Evolutionary conservation across 2,888 invertebrate species (phyloP).

Genomic region (Hecatera dysodea): DNA sequence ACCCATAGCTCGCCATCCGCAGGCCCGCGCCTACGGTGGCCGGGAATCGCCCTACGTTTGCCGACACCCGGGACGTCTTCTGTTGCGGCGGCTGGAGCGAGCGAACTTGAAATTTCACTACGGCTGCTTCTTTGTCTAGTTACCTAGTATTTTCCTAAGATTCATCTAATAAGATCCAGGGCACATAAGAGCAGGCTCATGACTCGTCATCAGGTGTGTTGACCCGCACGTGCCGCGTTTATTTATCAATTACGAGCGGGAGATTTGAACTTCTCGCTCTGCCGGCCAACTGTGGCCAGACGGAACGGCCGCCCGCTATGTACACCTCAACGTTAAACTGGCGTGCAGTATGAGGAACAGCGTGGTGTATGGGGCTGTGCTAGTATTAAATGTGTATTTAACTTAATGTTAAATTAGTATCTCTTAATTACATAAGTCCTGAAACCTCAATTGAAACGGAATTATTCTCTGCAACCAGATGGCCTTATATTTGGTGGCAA

Average conservation of each 20-base stretch:
- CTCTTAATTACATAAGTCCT: too few species aligned
- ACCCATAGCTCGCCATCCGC: too few species aligned
- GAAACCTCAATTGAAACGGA: too few species aligned
- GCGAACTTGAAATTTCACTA: too few species aligned
- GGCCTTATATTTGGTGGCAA: too few species aligned
- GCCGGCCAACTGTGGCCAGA: constrained; percentile 88
- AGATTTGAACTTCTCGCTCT: constrained; percentile 91
- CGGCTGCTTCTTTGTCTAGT: too few species aligned
- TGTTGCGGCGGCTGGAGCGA: too few species aligned
- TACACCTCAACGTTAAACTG: constrained; percentile 68
- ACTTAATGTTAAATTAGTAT: too few species aligned
- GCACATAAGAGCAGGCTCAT: constrained; percentile 14
- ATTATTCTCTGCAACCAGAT: too few species aligned
- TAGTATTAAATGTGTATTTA: background rate
- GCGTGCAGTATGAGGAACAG: constrained; percentile 33
- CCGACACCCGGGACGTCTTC: too few species aligned
- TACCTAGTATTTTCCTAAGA: background rate
- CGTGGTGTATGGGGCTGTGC: background rate
- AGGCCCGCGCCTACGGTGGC: too few species aligned
- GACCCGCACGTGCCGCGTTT: constrained; percentile 89
- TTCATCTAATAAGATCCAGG: constrained; percentile 24
- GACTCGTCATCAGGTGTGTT: constrained; percentile 77
- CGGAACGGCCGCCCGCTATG: constrained; percentile 89
- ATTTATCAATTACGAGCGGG: constrained; percentile 89
- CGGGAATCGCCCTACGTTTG: too few species aligned